Conservation (phyloP, 2,113 vertebrate genomes). For the Gallinago paraguaiae region DNA sequence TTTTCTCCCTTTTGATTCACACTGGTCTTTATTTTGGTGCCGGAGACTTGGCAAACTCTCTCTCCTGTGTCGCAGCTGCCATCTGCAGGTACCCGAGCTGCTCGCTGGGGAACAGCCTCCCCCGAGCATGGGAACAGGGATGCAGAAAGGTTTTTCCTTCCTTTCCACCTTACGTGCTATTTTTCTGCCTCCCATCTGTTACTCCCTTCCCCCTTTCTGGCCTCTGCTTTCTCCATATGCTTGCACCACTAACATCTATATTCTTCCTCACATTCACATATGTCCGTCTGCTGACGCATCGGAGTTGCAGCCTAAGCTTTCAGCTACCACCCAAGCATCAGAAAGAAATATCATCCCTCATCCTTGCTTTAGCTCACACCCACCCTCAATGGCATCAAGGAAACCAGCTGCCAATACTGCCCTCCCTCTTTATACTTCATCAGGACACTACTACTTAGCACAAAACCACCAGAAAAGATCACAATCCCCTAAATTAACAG, state of each 20-base stretch:
- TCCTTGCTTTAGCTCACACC: not conserved
- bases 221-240: not conserved
- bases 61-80: not conserved
- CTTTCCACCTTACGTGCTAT: not conserved
- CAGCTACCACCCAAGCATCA: not conserved
- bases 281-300: not conserved
- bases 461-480: not conserved
- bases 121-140: not conserved
- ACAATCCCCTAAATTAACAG: not conserved
- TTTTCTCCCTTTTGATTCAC: not conserved
- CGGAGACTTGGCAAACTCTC: not conserved
- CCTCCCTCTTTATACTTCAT: not conserved
- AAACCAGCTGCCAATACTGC: fast-evolving
- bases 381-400: not conserved
- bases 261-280: not conserved
- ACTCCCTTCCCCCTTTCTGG: not conserved
- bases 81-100: not conserved
- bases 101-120: not conserved
- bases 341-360: not conserved
- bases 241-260: not conserved
- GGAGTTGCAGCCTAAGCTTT: not conserved
- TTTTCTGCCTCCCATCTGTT: constrained; percentile 1
- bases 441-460: not conserved
- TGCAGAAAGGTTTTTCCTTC: not conserved
- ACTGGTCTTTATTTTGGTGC: not conserved